A percentile compares a stretch with the other conserved stretches of the same genome.
These are phyloP conservation scores for Holacanthella duospinosa DNA, from an alignment of 2,888 invertebrate species.

Conservation along the genomic window DNA sequence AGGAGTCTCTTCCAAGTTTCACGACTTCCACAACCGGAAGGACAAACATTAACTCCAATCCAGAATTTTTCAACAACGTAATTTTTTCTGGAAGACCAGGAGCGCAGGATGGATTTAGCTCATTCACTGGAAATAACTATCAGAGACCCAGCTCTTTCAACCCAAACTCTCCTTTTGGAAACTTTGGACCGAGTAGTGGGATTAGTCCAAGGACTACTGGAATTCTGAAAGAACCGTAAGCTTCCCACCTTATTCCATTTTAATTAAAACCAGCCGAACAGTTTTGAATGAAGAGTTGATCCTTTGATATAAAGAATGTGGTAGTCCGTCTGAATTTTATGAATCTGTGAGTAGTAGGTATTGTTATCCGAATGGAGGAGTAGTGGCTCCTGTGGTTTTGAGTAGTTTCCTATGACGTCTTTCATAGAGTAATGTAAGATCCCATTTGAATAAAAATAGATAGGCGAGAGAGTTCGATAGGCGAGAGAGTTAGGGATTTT, in stretches of 20 bases:
- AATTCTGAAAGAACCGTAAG: conserved; percentile 31
- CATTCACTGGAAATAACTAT: neutral
- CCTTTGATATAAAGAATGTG: neutral
- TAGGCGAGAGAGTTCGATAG: neutral
- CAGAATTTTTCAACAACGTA: no score
- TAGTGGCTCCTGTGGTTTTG: neutral
- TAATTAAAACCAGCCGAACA: neutral
- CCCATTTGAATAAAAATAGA: neutral
- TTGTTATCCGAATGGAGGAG: neutral
- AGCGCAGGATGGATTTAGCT: neutral
- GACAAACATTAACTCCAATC: neutral
- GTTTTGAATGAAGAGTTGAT: conserved; percentile 2
- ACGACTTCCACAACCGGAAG: neutral
- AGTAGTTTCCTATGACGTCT: neutral
- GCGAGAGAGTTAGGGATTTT: neutral
- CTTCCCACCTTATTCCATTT: conserved; percentile 1
- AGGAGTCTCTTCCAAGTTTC: neutral
- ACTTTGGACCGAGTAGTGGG: conserved; percentile 3
- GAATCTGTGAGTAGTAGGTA: neutral
- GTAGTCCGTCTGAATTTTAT: neutral
- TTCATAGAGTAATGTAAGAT: neutral
- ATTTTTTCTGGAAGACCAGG: neutral
- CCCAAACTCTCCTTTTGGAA: neutral
- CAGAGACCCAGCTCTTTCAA: neutral
- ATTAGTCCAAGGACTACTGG: conserved; percentile 22